Conservation (phyloP, 37 sponge, comb jelly and placozoan species). For the Ephydatia muelleri region DNA sequence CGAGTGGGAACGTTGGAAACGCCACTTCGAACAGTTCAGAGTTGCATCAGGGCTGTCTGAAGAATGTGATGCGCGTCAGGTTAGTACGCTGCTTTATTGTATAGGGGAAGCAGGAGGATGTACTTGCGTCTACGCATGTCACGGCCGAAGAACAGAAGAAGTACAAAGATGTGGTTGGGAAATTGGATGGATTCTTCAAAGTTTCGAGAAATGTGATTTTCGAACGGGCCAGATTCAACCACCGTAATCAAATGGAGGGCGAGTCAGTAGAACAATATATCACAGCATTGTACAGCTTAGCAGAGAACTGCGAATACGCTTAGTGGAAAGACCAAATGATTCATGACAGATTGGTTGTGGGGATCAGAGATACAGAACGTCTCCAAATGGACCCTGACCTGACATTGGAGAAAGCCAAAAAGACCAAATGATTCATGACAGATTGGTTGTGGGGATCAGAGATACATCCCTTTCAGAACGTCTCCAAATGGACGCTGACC, state of each 20-base stretch:
- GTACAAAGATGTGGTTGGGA: background rate
- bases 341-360: background rate
- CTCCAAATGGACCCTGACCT: constrained; percentile 24
- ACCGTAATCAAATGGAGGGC: background rate
- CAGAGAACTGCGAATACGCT: constrained; percentile 5
- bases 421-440: constrained; percentile 13
- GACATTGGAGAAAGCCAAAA: constrained; percentile 19
- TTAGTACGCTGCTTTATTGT: constrained; percentile 22
- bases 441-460: background rate
- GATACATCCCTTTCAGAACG: background rate
- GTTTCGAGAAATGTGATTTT: constrained; percentile 15
- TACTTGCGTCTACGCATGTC: background rate
- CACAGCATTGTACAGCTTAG: constrained; percentile 5
- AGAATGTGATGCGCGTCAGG: constrained; percentile 4
- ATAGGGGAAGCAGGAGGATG: constrained; percentile 10
- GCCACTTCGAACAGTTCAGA: constrained; percentile 11
- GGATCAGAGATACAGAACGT: background rate
- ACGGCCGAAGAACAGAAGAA: background rate
- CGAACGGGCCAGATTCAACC: constrained; percentile 12
- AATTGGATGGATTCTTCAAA: constrained; percentile 5
- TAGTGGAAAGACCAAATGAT: constrained; percentile 3
- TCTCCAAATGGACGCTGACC: constrained; percentile 18
- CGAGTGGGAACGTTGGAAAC: constrained; percentile 19
- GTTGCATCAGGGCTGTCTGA: constrained; percentile 7
- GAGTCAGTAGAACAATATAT: constrained; percentile 23